Evolutionary conservation across 2,888 invertebrate species (phyloP), one percentile per base, ranked within the genome.

Genomic region (Limnephilus marmoratus): DNA sequence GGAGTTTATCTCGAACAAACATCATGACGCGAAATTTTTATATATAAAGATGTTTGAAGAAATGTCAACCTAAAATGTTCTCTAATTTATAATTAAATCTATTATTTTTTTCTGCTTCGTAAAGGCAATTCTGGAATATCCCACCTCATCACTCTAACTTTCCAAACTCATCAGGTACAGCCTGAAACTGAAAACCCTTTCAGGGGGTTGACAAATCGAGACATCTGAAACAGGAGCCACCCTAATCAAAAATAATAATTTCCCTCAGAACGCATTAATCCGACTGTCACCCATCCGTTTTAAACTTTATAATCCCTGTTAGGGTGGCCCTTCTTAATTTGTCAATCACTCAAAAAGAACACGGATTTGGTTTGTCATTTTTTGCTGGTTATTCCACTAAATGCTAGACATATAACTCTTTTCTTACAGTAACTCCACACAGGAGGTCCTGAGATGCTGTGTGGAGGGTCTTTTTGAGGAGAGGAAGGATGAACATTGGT

Each of bases 241-340:
- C 86, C 86, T 45, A 86, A 86, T 86, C 86, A 86, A 49, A 86
- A 49, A 45, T 86, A 41, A 41, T 49, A n/a, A 41, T 49, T 86
- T 37, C 68, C 68, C 68, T 9, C 68, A 68, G 45, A 86, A 45
- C 45, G 49, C 37, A 86, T 86, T 86, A 86, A 86, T 45, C 86
- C 45, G 24, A 68, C 29, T 86, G 86, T 45, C 45, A 2, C 68
- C 68, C 68, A 15, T 45, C 45, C 45, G 29, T 29, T 83, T 49
- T 86, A 45, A 86, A 86, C 49, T 86, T 86, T 45, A 29, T 45
- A 45, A 86, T 86, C 86, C 86, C n/a, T 45, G 45, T 45, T 15
- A 45, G 45, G 49, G 86, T 49, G 86, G 41, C 86, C n/a, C 49
- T 45, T 29, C 45, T 45, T 86, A 86, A 49, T 86, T 86, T 29